These are phyloP conservation scores for Machimus atricapillus DNA, from an alignment of 2,888 invertebrate species.

Conservation along the genomic window DNA sequence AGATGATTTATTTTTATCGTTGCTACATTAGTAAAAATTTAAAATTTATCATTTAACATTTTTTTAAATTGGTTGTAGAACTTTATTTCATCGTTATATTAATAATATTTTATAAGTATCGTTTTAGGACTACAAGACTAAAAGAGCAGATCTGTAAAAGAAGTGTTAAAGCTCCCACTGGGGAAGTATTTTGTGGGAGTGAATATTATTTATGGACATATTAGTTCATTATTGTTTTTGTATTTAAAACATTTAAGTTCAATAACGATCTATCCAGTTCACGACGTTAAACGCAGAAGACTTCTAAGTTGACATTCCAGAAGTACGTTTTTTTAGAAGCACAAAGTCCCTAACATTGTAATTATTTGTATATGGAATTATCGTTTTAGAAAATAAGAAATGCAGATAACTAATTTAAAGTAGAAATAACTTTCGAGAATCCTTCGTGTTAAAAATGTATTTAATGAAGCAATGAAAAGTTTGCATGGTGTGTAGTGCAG, in stretches of 20 bases:
- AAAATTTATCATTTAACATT: too few species aligned
- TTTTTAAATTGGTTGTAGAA: neutral
- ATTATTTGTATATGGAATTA: constrained; percentile 23
- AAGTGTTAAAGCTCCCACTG: too few species aligned
- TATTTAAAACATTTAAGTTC: neutral
- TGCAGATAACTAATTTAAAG: neutral
- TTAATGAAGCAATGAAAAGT: neutral
- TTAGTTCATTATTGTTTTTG: neutral
- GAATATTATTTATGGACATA: neutral
- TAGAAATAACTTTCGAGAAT: neutral
- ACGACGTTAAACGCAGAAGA: neutral
- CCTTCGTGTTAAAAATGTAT: neutral
- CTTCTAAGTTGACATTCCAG: neutral
- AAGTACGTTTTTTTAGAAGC: neutral
- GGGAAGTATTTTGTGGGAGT: neutral
- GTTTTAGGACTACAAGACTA: neutral
- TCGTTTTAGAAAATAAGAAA: neutral
- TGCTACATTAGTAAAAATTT: too few species aligned
- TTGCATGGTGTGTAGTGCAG: neutral
- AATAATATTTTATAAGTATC: neutral
- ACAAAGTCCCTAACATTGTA: neutral
- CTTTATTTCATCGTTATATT: neutral
- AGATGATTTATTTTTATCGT: too few species aligned
- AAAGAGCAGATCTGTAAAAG: neutral
- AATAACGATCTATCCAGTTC: neutral